Base-by-base conservation (phyloP, 1,140 invertebrate genomes). In the Leptinotarsa lineolata region DNA sequence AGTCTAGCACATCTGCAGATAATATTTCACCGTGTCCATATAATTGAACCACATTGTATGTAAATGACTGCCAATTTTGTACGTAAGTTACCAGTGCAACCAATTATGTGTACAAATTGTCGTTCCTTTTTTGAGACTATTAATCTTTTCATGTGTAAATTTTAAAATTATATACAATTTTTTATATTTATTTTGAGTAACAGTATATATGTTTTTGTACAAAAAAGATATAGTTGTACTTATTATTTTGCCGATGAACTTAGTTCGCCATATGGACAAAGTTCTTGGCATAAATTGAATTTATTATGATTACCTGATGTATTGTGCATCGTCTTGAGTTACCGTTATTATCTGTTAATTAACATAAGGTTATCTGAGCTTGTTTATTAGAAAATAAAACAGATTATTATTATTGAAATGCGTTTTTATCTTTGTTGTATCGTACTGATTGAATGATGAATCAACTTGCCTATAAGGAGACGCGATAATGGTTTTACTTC, bases 71-170 rank as follows among this genome's bases (percentile, higher is more conserved):
- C 80, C 78, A 81, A 81, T 81, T 81, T 81, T 81, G 79, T 81
- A 81, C 77, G 77, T 80, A 76, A 82, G 81, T 82, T 82, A 82
- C 81, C 81, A 82, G 80, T 82, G 81, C 79, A 81, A 82, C 81
- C 81, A 82, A 82, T 80, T 82, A 81, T 78, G 79, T 81, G 80
- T 82, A 82, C 80, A 82, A 82, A 82, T 79, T 75, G 73, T 78
- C 77, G 80, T 81, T 81, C 80, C 80, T 82, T 80, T 77, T 73
- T 71, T 73, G 76, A 74, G 72, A 78, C 72, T 80, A 76, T 77
- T 79, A 75, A 75, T 77, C 70, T 76, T 76, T 79, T 76, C 73
- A 73, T 76, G 76, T 79, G 76, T 78, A 77, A 72, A 78, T 70
- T 77, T 73, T 75, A 73, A 70, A 70, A 74, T 71, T 61, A 73